A percentile compares a stretch with the other conserved stretches of the same genome.
phyloP scores from a whole-genome alignment of 2,888 invertebrate genomes.

The Philereme transversata region DNA sequence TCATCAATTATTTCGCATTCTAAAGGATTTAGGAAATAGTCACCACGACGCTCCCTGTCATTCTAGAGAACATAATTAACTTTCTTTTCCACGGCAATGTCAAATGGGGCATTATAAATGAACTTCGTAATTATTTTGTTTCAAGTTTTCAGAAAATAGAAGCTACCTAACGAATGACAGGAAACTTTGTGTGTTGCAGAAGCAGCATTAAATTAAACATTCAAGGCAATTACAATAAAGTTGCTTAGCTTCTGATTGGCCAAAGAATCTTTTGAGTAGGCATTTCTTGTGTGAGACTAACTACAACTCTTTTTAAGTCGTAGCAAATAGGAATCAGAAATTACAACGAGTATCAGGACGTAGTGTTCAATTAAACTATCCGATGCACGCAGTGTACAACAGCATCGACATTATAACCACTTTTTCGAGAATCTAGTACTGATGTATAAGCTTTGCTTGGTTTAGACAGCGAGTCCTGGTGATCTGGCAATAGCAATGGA shows the following conservation, averaged over 20 bases:
- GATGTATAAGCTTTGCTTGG: constrained; percentile 6
- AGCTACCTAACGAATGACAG: constrained; percentile 35
- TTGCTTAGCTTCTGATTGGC: constrained; percentile 12
- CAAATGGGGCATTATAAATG: constrained; percentile 61
- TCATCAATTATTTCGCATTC: constrained; percentile 67
- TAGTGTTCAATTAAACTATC: background rate
- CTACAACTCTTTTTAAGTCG: background rate
- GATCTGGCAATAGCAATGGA: constrained; percentile 38
- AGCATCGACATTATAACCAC: background rate
- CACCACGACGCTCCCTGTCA: constrained; percentile 60
- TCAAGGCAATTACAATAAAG: constrained; percentile 30
- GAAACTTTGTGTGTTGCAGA: constrained; percentile 31
- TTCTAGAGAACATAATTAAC: constrained; percentile 67
- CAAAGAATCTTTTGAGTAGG: background rate
- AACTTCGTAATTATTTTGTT: constrained; percentile 50
- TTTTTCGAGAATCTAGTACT: background rate
- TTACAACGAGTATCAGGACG: background rate
- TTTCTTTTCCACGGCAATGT: constrained; percentile 62
- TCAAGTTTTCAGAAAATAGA: constrained; percentile 36
- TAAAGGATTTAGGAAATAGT: constrained; percentile 62
- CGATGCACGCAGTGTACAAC: background rate
- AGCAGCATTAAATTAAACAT: constrained; percentile 31
- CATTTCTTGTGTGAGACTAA: background rate
- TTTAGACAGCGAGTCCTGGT: constrained; percentile 4
- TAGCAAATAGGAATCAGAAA: background rate